Percentiles rank a stretch among this genome's conserved stretches.
These are phyloP conservation scores for Drosophila miranda DNA, from an alignment of 1,140 invertebrate species.

Conservation along the genomic window DNA sequence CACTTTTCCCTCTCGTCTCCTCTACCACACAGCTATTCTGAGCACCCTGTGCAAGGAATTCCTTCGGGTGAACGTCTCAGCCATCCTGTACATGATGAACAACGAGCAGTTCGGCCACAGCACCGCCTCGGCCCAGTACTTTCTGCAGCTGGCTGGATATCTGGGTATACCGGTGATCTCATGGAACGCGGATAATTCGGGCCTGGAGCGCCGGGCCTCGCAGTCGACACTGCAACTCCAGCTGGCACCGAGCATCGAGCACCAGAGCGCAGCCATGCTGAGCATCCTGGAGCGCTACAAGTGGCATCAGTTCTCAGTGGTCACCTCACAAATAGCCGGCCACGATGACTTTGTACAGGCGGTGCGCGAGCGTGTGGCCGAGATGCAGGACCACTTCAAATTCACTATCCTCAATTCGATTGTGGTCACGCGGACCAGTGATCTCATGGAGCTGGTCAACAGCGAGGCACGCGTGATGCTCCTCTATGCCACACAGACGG, in stretches of 20 bases:
- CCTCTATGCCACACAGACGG: constrained; percentile 93
- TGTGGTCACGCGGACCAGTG: constrained; percentile 88
- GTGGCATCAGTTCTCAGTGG: constrained; percentile 97
- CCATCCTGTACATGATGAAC: constrained; percentile 96
- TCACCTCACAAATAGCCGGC: constrained; percentile 95
- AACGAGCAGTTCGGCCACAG: constrained; percentile 93
- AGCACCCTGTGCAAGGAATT: constrained; percentile 94
- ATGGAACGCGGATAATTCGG: constrained; percentile 97
- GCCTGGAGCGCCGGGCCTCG: constrained; percentile 90
- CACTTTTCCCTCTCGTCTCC: not conserved
- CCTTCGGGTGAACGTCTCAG: constrained; percentile 93
- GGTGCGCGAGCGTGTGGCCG: constrained; percentile 91
- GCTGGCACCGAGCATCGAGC: constrained; percentile 95
- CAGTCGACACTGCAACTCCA: constrained; percentile 93
- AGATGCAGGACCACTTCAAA: constrained; percentile 93
- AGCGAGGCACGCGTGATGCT: constrained; percentile 97
- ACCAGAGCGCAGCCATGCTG: constrained; percentile 96
- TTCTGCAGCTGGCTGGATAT: constrained; percentile 94
- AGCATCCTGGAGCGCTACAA: constrained; percentile 96
- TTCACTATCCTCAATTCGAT: constrained; percentile 93
- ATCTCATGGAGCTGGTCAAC: constrained; percentile 90
- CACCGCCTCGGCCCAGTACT: constrained; percentile 96
- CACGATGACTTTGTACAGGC: constrained; percentile 97
- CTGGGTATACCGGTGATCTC: constrained; percentile 93
- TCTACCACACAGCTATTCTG: constrained; percentile 87